Evolutionary conservation across 2,888 invertebrate genomes (phyloP), one percentile per base, ranked within the genome.

Genomic region (Dynastes tityus): DNA sequence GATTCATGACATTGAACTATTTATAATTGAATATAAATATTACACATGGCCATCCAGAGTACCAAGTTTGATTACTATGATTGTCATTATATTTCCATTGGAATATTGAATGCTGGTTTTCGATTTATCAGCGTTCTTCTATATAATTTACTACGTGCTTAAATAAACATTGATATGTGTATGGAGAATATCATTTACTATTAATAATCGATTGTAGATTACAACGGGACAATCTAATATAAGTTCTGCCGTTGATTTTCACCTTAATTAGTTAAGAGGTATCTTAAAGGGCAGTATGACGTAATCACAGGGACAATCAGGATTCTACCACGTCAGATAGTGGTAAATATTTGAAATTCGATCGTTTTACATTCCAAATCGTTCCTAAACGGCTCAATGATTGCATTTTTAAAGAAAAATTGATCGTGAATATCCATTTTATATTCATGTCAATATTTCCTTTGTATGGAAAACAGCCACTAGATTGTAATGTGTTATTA

Each of bases 11-110:
- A 58, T 58, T 58, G 55, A 2, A 16, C 55, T 58, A 58, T 58
- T 58, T 58, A 58, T 58, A 58, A 22, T 58, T 58, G 55, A 58
- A 22, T 58, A 58, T 55, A 16, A 16, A 55, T 55, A 58, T 22
- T 45, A 45, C 11, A 45, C 45, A 45, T 45, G 6, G n/a, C n/a
- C 13, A 16, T 16, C 22, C 16, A 22, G 27, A 58, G 8, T 16
- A 16, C 55, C 55, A 22, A 16, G 16, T 58, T 16, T 22, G 8
- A 3, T 58, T 58, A 16, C 22, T 16, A 9, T 2, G 22, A 22
- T 1, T 16, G 22, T 45, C 45, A 22, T 16, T n/a, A 22, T 58
- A 58, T 8, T 5, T 58, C 22, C 55, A 58, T 58, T 22, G 22
- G 22, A 8, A 45, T 45, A 8, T 11, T 11, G 45, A 22, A 53